Evolutionary conservation across 2,888 invertebrate species (phyloP).

Genomic region (Scrobipalpa costella): DNA sequence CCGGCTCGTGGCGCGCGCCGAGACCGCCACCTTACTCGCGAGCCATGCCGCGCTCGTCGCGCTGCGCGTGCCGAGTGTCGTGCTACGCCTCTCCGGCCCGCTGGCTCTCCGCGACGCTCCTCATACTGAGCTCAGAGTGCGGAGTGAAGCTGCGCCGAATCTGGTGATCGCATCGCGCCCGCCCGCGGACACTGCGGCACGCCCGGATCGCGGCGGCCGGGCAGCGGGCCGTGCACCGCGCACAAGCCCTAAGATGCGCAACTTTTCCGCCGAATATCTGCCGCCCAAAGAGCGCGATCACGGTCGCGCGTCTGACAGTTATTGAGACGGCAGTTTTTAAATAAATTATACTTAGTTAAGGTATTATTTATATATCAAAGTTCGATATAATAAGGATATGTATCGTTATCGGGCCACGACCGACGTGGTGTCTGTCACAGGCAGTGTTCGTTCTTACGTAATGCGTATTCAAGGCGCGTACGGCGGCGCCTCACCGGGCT

Average conservation of each 20-base stretch:
- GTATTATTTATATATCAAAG: conserved; percentile 42
- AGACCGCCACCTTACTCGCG: conserved; percentile 63
- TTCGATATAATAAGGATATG: conserved; percentile 53
- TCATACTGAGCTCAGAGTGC: conserved; percentile 50
- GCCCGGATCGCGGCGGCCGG: conserved; percentile 43
- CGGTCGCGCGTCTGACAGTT: conserved; percentile 34
- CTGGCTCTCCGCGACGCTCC: conserved; percentile 44
- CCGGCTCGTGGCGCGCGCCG: conserved; percentile 61
- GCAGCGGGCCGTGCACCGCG: conserved; percentile 40
- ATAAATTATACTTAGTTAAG: conserved; percentile 36
- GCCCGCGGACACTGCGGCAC: conserved; percentile 58
- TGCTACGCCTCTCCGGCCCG: conserved; percentile 46
- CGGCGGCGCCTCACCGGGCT: conserved; percentile 67
- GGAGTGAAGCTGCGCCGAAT: conserved; percentile 41
- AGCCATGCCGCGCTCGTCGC: conserved; percentile 48
- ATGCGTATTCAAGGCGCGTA: conserved; percentile 60
- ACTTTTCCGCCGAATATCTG: conserved; percentile 38
- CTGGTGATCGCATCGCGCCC: conserved; percentile 52
- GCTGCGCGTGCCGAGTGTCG: conserved; percentile 43
- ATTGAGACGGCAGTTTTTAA: conserved; percentile 37
- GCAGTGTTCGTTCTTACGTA: conserved; percentile 60
- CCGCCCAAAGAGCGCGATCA: conserved; percentile 39
- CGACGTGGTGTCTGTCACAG: conserved; percentile 35
- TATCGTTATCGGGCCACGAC: conserved; percentile 41
- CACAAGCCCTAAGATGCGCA: conserved; percentile 40